Percentiles rank a stretch among this genome's conserved stretches.
Evolutionary conservation across 2,888 invertebrate genomes (phyloP).

Genomic region (Tubulanus polymorphus): DNA sequence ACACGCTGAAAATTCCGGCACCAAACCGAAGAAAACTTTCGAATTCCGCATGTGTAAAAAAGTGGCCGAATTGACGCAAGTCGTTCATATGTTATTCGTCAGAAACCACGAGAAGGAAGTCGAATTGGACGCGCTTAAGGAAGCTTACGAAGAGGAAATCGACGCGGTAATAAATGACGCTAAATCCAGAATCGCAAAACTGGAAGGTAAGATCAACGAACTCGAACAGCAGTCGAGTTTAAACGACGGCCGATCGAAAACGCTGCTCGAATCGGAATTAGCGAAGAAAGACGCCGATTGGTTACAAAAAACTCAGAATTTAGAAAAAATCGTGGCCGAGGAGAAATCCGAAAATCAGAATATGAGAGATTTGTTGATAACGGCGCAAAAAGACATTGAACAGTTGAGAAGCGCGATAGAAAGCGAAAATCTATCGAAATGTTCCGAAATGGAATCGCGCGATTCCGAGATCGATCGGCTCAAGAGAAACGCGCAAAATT

Average conservation of each 20-base stretch:
- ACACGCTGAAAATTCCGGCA: conserved; percentile 10
- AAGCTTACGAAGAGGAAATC: conserved; percentile 47
- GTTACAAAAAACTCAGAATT: conserved; percentile 25
- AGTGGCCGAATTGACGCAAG: conserved; percentile 50
- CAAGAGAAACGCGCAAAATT: conserved; percentile 23
- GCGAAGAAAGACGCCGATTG: conserved; percentile 28
- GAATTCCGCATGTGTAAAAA: conserved; percentile 52
- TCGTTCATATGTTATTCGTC: conserved; percentile 51
- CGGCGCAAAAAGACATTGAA: conserved; percentile 45
- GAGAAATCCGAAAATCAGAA: conserved; percentile 41
- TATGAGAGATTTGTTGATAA: conserved; percentile 40
- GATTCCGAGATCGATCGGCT: conserved; percentile 33
- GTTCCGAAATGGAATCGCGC: conserved; percentile 29
- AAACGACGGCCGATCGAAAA: neutral
- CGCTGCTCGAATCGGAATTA: conserved; percentile 3
- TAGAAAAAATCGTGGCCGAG: conserved; percentile 33
- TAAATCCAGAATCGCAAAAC: conserved; percentile 22
- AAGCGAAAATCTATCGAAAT: conserved; percentile 29
- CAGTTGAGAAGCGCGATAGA: conserved; percentile 32
- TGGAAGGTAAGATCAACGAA: conserved; percentile 26
- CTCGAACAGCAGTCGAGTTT: conserved; percentile 16
- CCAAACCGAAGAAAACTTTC: conserved; percentile 35
- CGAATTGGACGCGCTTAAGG: conserved; percentile 44
- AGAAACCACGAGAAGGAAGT: conserved; percentile 50
- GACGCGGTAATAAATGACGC: conserved; percentile 37